Percentiles rank a stretch among this genome's conserved stretches.
These are phyloP conservation scores for Lethrus apterus DNA, from an alignment of 1,140 invertebrate genomes.

Conservation along the genomic window DNA sequence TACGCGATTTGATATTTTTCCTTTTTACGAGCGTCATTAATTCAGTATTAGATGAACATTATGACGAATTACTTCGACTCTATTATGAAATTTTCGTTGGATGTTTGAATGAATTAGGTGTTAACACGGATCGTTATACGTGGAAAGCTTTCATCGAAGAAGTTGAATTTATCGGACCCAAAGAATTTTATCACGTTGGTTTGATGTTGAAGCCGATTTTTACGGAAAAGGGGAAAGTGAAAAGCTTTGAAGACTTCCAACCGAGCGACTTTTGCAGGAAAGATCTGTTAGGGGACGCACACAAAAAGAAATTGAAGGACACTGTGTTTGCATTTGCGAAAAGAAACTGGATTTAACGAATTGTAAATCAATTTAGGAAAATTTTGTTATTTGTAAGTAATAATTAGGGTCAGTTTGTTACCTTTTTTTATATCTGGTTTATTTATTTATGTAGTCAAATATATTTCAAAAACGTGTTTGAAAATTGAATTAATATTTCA, in stretches of 20 bases:
- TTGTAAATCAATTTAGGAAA: too few relatives aligned
- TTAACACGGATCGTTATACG: constrained; percentile 28
- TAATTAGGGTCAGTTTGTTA: too few relatives aligned
- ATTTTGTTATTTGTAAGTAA: too few relatives aligned
- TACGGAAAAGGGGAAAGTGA: constrained; percentile 37
- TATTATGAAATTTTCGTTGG: constrained; percentile 48
- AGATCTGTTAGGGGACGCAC: constrained; percentile 35
- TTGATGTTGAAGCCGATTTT: constrained; percentile 40
- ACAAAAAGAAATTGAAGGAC: constrained; percentile 34
- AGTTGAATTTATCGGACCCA: constrained; percentile 29
- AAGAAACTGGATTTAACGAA: constrained; percentile 8
- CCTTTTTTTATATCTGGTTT: too few relatives aligned
- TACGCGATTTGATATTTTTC: constrained; percentile 52
- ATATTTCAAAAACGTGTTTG: too few relatives aligned
- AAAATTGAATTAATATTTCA: too few relatives aligned
- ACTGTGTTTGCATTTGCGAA: constrained; percentile 28
- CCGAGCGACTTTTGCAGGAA: constrained; percentile 35
- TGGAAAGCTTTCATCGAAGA: constrained; percentile 34
- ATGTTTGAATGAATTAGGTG: constrained; percentile 30
- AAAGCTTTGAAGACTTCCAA: constrained; percentile 33
- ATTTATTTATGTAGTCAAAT: too few relatives aligned
- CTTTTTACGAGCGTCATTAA: constrained; percentile 47
- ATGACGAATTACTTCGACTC: constrained; percentile 43
- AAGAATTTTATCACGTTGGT: constrained; percentile 36
- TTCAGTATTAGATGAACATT: constrained; percentile 39